phyloP scores from a whole-genome alignment of 2,888 invertebrate genomes.

The Nudaria mundana region DNA sequence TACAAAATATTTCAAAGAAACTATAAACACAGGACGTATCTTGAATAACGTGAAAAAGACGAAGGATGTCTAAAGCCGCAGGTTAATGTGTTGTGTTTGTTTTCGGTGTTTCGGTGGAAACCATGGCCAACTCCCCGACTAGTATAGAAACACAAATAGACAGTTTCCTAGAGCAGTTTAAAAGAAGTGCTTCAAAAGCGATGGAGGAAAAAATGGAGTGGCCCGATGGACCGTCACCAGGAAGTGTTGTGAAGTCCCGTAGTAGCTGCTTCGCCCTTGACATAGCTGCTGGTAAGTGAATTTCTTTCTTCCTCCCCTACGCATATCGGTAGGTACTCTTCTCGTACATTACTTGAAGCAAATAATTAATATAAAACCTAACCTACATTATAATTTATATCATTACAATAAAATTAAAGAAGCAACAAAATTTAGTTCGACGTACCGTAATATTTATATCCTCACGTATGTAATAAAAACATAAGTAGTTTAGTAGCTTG shows the following conservation, averaged over 20 bases:
- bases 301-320: too few species aligned
- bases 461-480: too few species aligned
- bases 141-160: slow-evolving; percentile 92
- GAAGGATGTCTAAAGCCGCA: slow-evolving; percentile 53
- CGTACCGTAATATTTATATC: too few species aligned
- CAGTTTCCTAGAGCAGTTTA: slow-evolving; percentile 91
- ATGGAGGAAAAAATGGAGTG: slow-evolving; percentile 84
- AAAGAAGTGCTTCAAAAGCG: slow-evolving; percentile 88
- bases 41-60: slow-evolving; percentile 33
- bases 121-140: slow-evolving; percentile 84
- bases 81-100: slow-evolving; percentile 68
- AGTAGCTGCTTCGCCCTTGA: slow-evolving; percentile 77
- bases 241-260: slow-evolving; percentile 70
- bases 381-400: too few species aligned
- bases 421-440: too few species aligned
- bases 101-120: slow-evolving; percentile 76
- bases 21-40: too few species aligned
- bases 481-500: too few species aligned
- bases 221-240: slow-evolving; percentile 72
- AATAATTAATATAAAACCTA: too few species aligned
- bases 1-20: slow-evolving; percentile 30
- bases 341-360: too few species aligned
- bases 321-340: too few species aligned
- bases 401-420: too few species aligned
- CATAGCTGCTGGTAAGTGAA: slow-evolving; percentile 61